Base-by-base conservation (phyloP, 1,140 invertebrate genomes). In the Cotesia vestalis region DNA sequence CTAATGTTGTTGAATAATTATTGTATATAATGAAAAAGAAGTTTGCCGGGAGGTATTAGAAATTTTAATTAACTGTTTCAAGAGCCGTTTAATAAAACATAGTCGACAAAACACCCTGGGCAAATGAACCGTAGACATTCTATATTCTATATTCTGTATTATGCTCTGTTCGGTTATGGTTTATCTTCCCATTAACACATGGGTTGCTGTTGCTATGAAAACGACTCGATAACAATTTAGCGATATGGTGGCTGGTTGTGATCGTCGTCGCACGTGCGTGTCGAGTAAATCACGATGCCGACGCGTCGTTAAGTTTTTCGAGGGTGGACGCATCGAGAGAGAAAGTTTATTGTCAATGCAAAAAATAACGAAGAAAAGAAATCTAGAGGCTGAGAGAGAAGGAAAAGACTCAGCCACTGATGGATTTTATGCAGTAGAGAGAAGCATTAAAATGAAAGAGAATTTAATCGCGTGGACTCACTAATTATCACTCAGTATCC, bases 201-300 rank as follows among this genome's bases (percentile, higher is more conserved):
- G 77, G 76, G 62, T 79, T 78, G 34, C 9, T 69, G 62, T 67
- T 71, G 70, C 71, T 68, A 70, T 74, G 68, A 62, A 53, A 66
- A 51, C 66, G 68, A 68, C 34, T 20, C 75, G 77, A 79, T 79
- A 78, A 76, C 73, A 73, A 72, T 78, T 76, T 76, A 73, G 69
- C 61, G 34, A n/a, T 73, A 74, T 40, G 17, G 36, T 51, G 40
- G 38, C 40, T 46, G 40, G 34, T 60, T 35, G 60, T 68, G 34
- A 40, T 51, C 17, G 11, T 35, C 67, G 73, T 74, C 71, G 75
- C 80, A 81, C 80, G 80, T 78, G 80, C 75, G 27, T 38, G 78
- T 80, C 73, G 74, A 78, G 78, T 80, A 81, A 80, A 81, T 80
- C 80, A 78, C 60, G 40, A 72, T 75, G 79, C 75, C 74, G 77